Percentiles rank a stretch among this genome's conserved stretches.
Conservation (phyloP, 1,140 invertebrate species). For the Acromyrmex charruanus region DNA sequence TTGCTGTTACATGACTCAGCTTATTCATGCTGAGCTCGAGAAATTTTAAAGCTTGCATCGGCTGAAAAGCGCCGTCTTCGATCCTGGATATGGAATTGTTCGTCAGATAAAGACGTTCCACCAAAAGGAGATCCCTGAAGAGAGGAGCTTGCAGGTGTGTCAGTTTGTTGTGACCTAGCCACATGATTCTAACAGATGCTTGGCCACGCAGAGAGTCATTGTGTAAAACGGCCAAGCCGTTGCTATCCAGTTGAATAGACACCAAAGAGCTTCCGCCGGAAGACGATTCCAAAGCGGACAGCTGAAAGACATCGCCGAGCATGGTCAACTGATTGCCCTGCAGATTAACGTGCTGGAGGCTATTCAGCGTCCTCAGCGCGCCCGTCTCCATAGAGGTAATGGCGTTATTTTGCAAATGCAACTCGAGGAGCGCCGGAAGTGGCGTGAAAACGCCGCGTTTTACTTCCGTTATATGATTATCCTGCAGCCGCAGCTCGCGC, state of each 20-base stretch:
- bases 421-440: slow-evolving; percentile 92
- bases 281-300: slow-evolving; percentile 76
- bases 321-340: slow-evolving; percentile 93
- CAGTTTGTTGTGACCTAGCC: slow-evolving; percentile 94
- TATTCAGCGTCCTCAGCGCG: slow-evolving; percentile 93
- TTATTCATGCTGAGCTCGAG: slow-evolving; percentile 93
- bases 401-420: slow-evolving; percentile 95
- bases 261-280: slow-evolving; percentile 88
- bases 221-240: slow-evolving; percentile 91
- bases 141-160: slow-evolving; percentile 90
- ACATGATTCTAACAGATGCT: slow-evolving; percentile 94
- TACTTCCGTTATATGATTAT: slow-evolving; percentile 93
- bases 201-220: slow-evolving; percentile 92
- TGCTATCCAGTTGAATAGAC: slow-evolving; percentile 94
- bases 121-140: slow-evolving; percentile 91
- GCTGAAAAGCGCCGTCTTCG: slow-evolving; percentile 92
- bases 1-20: slow-evolving; percentile 89
- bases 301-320: slow-evolving; percentile 93
- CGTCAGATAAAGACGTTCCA: slow-evolving; percentile 93
- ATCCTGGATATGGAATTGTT: slow-evolving; percentile 94
- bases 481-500: slow-evolving; percentile 94
- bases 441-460: slow-evolving; percentile 93
- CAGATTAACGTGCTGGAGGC: slow-evolving; percentile 95
- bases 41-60: slow-evolving; percentile 91
- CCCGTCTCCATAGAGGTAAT: slow-evolving; percentile 94